Conservation (phyloP, 1,140 invertebrate species). For the Scylla paramamosain region DNA sequence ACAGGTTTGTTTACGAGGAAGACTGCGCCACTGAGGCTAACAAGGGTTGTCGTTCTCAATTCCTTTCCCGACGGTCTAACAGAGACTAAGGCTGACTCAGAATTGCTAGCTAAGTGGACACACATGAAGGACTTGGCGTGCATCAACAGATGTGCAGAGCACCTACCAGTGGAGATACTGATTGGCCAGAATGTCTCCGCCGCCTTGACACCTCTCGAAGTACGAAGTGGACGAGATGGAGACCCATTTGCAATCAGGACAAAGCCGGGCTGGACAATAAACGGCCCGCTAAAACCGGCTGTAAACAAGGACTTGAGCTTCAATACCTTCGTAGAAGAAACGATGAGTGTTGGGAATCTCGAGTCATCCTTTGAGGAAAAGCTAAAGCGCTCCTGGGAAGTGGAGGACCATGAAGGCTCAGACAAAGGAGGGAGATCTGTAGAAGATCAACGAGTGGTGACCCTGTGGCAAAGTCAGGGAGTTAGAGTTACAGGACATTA, state of each 20-base stretch:
- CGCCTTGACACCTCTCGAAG: constrained; percentile 5
- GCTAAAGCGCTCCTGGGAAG: not conserved
- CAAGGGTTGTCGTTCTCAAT: no score
- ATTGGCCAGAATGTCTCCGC: not conserved
- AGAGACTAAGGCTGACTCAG: no score
- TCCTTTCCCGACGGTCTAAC: no score
- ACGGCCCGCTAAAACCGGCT: not conserved
- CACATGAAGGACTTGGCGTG: not conserved
- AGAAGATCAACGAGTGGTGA: not conserved
- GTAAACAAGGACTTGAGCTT: not conserved
- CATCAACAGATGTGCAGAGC: not conserved
- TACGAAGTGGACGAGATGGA: constrained; percentile 16
- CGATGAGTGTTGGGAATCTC: no score
- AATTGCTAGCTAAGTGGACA: no score
- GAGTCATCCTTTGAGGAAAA: not conserved
- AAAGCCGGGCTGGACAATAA: not conserved
- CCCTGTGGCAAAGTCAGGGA: not conserved
- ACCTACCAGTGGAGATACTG: not conserved
- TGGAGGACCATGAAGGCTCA: not conserved
- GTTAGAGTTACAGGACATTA: not conserved
- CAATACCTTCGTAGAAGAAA: not conserved
- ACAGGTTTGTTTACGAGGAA: no score
- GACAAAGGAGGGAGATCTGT: no score
- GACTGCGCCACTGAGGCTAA: no score
- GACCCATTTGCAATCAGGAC: no score